Evolutionary conservation across 2,888 invertebrate genomes (phyloP).

Genomic region (Girardia tigrina): DNA sequence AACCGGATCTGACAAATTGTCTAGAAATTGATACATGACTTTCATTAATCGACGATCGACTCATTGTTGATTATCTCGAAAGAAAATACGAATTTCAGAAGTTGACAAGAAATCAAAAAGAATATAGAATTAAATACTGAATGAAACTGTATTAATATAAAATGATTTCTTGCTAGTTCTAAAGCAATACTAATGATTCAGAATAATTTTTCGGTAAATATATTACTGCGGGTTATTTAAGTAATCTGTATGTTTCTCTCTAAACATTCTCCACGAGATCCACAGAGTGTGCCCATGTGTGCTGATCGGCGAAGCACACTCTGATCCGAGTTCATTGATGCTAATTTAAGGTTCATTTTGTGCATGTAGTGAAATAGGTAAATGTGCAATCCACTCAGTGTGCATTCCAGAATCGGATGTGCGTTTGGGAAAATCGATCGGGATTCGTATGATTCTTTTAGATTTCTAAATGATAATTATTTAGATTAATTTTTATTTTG

Average conservation of each 20-base stretch:
- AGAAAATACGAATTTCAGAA: not conserved
- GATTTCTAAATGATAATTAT: too few species aligned
- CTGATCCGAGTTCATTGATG: not conserved
- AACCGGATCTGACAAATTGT: slow-evolving; percentile 13
- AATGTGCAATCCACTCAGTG: slow-evolving; percentile 19
- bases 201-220: not conserved
- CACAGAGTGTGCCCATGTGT: not conserved
- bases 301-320: not conserved
- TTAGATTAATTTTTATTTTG: too few species aligned
- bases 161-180: not conserved
- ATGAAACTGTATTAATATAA: not conserved
- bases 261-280: slow-evolving; percentile 5
- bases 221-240: not conserved
- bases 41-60: not conserved
- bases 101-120: slow-evolving; percentile 4
- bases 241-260: not conserved
- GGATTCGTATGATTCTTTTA: not conserved
- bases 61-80: not conserved
- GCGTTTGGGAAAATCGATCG: not conserved
- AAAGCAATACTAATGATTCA: slow-evolving; percentile 4
- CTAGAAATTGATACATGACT: not conserved
- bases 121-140: not conserved
- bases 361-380: not conserved
- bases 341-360: slow-evolving; percentile 8
- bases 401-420: too few species aligned